Conservation (phyloP, 2,888 invertebrate species). For the Aelia acuminata region DNA sequence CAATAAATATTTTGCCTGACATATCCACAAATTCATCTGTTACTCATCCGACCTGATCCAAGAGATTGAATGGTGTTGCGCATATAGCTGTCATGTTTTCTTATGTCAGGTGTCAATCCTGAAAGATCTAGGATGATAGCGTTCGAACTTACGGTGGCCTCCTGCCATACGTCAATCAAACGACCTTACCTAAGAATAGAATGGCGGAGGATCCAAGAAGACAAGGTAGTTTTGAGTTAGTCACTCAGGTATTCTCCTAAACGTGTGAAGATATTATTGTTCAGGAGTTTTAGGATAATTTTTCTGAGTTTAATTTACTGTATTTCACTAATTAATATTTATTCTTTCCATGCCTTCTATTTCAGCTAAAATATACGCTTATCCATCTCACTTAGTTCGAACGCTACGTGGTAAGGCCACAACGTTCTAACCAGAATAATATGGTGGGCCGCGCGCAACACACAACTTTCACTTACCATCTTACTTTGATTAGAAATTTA, state of each 20-base stretch:
- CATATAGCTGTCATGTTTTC: background rate
- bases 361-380: no score
- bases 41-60: background rate
- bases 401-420: no score
- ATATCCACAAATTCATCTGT: background rate
- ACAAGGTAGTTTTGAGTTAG: background rate
- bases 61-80: background rate
- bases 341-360: no score
- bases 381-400: no score
- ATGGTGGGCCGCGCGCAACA: no score
- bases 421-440: no score
- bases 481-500: no score
- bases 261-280: background rate
- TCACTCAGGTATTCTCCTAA: background rate
- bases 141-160: background rate
- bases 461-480: no score
- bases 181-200: background rate
- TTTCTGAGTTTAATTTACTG: no score
- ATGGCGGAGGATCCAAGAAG: background rate
- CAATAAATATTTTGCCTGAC: no score
- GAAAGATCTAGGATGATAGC: background rate
- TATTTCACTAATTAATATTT: no score
- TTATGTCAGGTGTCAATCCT: background rate
- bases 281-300: background rate
- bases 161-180: constrained; percentile 12